Base-by-base conservation (phyloP, 2,113 vertebrate species). In the Pterophyllum scalare region DNA sequence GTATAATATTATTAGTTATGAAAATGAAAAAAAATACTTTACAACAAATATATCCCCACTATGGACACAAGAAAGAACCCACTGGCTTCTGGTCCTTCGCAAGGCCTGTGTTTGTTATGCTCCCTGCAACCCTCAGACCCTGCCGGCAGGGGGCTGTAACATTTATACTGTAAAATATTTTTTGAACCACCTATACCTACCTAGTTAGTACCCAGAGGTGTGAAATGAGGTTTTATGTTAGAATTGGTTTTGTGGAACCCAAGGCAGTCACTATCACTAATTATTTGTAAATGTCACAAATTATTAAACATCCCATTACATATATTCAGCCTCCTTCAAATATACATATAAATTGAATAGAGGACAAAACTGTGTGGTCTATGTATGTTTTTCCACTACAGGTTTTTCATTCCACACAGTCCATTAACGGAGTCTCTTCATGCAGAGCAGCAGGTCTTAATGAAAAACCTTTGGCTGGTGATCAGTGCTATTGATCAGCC, bases 401-500 rank as follows among this genome's bases (percentile, higher is more conserved):
- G 20, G 28, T 76, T 90, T 87, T 86, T 84, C 77, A 88, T 82
- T 85, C 87, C 90, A 90, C 49, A 61, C 81, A 87, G 82, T 57
- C 79, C 62, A 79, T 91, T 93, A 93, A 94, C 92, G 82, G 77
- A 11, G 72, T 89, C 88, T 86, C 84, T 83, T 93, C 89, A 94
- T 92, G 90, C 88, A 92, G 88, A 92, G 87, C 89, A 93, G 89
- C 85, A 88, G 87, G 75, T 89, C 91, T 92, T 94, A 94, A 95
- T 95, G 93, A 94, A 92, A 93, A 93, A 88, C 89, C 90, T 88
- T 90, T 88, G 89, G 80, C 87, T 90, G 72, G 88, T 93, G 91
- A 94, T 89, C 91, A 94, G 89, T 84, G 82, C 67, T 94, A 96
- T 94, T 93, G 95, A 95, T 94, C 90, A 93, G 81, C 56, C 49